Percentiles rank a stretch among this genome's conserved stretches.
Conservation (phyloP, 2,797 vertebrate genomes). For the Mormyrops boulengeri region DNA sequence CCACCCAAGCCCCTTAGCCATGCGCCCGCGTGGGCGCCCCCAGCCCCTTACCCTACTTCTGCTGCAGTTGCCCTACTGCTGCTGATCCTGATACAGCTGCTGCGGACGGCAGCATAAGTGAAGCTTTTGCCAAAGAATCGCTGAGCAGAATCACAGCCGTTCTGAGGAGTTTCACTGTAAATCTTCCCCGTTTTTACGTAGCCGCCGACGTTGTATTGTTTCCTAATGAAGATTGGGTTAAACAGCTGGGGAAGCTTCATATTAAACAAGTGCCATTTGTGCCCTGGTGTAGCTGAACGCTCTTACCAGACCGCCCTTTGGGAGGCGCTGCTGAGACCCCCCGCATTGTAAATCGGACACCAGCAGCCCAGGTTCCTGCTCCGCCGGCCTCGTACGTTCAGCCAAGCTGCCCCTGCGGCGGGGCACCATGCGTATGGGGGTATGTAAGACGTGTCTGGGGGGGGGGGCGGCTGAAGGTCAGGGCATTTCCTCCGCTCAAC, state of each 20-base stretch:
- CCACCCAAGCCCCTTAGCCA: no score
- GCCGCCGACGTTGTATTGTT: not conserved
- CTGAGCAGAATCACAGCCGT: not conserved
- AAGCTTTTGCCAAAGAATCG: not conserved
- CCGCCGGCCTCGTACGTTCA: not conserved
- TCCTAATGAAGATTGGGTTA: not conserved
- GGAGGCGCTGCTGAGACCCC: not conserved
- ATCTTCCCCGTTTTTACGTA: not conserved
- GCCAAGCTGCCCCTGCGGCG: not conserved
- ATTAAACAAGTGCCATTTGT: not conserved
- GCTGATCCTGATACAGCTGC: not conserved
- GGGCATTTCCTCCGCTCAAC: no score
- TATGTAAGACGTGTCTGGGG: no score
- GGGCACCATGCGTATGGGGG: not conserved
- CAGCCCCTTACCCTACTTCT: not conserved
- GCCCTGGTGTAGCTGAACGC: not conserved
- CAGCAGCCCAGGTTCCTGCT: not conserved
- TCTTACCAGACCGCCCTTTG: not conserved
- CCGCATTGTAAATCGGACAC: not conserved
- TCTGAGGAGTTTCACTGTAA: not conserved
- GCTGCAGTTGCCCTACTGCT: not conserved
- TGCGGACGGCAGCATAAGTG: not conserved
- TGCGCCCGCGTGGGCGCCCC: no score
- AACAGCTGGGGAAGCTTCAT: no score
- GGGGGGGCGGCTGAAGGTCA: not conserved